Evolutionary conservation across 2,113 vertebrate genomes (phyloP), one percentile per base, ranked within the genome.

Genomic region (Zosterops hypoxanthus): DNA sequence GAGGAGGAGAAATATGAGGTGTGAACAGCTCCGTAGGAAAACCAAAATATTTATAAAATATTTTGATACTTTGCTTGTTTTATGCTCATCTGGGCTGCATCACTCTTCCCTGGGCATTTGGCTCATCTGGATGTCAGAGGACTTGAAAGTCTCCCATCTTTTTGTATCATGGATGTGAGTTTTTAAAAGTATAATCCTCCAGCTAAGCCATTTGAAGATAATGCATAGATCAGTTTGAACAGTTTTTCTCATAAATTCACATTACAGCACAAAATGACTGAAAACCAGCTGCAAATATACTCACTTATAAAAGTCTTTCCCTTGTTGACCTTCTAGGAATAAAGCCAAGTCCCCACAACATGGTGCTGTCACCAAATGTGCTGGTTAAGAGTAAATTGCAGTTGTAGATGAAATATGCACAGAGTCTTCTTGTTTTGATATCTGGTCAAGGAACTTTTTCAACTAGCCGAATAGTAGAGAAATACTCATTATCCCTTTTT

Each of bases 71-170:
- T 76, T 15, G 8, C 25, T 63, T 36, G 8, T 59, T 66, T 42
- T 44, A 4, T 9, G 21, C 23, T 55, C 10, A 2, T 2, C 0
- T 26, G 70, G 57, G n/a, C 50, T 79, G 19, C 9, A 7, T 22
- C 47, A 4, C n/a, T 20, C 36, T 47, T 7, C 21, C 19, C 16
- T 36, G 12, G 9, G 11, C 1, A 0, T 11, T 42, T 69, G 75
- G 29, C 47, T 61, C 55, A 46, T 20, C 7, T 47, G 47, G 20
- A 46, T 46, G 23, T 20, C 33, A 81, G 31, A 73, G 64, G 28
- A 41, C 29, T 69, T n/a, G 26, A 3, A 4, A 42, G 3, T 29
- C 14, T 90, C 31, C 31, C 7, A 22, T 20, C 3, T 31, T 50
- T 70, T 69, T 46, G 5, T 19, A 22, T 20, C 31, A 69, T 3